Evolutionary conservation across 2,888 invertebrate genomes (phyloP).

Genomic region (Epicampocera succincta): DNA sequence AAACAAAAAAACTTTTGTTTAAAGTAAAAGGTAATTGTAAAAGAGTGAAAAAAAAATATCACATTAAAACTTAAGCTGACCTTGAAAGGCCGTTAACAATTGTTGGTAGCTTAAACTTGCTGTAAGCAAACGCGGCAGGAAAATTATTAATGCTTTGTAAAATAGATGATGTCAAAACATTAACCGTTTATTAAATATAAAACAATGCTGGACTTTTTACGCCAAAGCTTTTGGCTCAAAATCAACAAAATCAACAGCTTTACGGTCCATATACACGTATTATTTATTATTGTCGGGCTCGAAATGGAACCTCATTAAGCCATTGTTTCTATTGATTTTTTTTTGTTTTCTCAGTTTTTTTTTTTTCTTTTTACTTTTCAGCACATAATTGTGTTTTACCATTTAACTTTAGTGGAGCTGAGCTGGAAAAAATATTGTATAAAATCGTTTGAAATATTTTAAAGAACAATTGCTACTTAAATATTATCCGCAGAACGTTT

Average conservation of each 20-base stretch:
- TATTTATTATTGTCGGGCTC: neutral
- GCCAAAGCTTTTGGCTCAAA: neutral
- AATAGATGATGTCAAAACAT: slow-evolving; percentile 48
- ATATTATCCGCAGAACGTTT: slow-evolving; percentile 34
- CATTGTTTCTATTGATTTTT: slow-evolving; percentile 29
- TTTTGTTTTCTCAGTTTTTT: too few species aligned
- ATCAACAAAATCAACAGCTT: neutral
- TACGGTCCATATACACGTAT: slow-evolving; percentile 8
- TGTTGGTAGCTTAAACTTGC: slow-evolving; percentile 34
- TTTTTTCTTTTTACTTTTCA: slow-evolving; percentile 8
- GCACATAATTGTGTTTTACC: slow-evolving; percentile 27
- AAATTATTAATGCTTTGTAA: slow-evolving; percentile 1
- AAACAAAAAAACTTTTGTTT: neutral
- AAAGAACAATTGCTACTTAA: slow-evolving; percentile 27
- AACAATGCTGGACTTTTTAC: slow-evolving; percentile 25
- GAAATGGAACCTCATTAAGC: slow-evolving; percentile 27
- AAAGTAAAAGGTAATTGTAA: slow-evolving; percentile 44
- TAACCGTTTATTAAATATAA: slow-evolving; percentile 13
- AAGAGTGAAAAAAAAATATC: slow-evolving; percentile 23
- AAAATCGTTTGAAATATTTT: neutral
- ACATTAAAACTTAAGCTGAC: slow-evolving; percentile 36
- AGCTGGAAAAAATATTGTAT: neutral
- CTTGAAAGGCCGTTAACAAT: slow-evolving; percentile 64
- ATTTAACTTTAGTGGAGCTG: neutral
- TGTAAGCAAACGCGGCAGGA: slow-evolving; percentile 5